Conservation (phyloP, 2,888 invertebrate species). For the Notodonta dromedarius region DNA sequence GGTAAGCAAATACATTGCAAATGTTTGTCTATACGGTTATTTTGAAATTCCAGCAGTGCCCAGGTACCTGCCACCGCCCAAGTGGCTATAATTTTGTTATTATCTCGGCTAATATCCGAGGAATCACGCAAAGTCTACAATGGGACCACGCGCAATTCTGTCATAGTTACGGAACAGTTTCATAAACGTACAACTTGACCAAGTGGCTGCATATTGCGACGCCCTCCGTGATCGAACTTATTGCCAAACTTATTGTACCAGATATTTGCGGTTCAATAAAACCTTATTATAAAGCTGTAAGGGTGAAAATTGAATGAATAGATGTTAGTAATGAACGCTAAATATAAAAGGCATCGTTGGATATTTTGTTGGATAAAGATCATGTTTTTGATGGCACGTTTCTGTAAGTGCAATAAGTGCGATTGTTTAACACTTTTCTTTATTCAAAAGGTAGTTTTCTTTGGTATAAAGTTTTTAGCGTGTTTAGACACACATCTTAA, state of each 20-base stretch:
- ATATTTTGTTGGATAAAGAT: conserved; percentile 2
- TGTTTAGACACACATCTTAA: too few relatives aligned
- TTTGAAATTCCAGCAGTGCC: too few relatives aligned
- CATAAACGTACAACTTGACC: conserved; percentile 7
- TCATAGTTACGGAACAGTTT: conserved; percentile 7
- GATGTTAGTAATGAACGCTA: background rate
- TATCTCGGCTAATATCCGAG: conserved; percentile 1
- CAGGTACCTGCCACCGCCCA: too few relatives aligned
- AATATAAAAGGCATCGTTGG: background rate
- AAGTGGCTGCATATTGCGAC: conserved; percentile 3
- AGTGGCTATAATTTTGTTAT: background rate
- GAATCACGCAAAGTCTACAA: background rate
- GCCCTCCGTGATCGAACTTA: background rate
- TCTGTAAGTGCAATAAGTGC: conserved; percentile 8
- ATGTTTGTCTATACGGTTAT: too few relatives aligned
- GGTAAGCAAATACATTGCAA: too few relatives aligned
- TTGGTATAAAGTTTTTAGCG: too few relatives aligned
- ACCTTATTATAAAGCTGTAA: background rate
- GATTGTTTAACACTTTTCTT: background rate
- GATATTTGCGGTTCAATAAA: background rate
- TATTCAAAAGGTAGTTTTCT: conserved; percentile 5
- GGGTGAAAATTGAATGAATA: background rate
- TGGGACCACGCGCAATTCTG: conserved; percentile 3
- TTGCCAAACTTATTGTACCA: background rate
- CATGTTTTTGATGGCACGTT: conserved; percentile 12